Base-by-base conservation (phyloP, 2,888 invertebrate species). In the Cosmia pyralina region DNA sequence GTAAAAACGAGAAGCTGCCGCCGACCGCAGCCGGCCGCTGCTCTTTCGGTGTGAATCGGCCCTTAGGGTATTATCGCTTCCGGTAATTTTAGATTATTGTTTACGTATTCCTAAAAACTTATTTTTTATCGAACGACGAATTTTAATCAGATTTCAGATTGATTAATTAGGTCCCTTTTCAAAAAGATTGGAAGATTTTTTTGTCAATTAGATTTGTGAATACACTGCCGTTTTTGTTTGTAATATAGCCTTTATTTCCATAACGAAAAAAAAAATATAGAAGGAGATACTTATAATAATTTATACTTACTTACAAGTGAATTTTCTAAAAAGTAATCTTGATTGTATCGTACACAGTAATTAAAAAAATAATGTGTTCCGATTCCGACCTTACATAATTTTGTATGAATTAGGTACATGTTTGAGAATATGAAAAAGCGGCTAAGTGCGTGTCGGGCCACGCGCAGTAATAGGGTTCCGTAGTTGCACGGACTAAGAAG, bases 61-160 rank as follows among this genome's bases (percentile, higher is more conserved):
- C 4, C 53, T 46, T 58, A 44, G 0, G 22, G 15, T 28, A 13
- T 50, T 71, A 17, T 28, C 22, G 62, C 28, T 62, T 74, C 74
- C 58, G 22, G 19, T 65, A 13, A 17, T 34, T 67, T 63, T 48
- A 53, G 34, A 53, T 55, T 41, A 46, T 38, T 53, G 19, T 19
- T 17, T 17, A 44, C 11, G 15, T 46, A 53, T 63, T 28, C 17
- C 4, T 19, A 4, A n/a, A 72, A 17, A 8, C n/a, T 4, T 0
- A 8, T 4, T 69, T 53, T 38, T 17, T 44, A 17, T 19, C 0
- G 6, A 10, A 34, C 13, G 41, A 38, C 38, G 5, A 19, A 15
- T 28, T 41, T 41, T 66, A 22, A 65, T 65, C 46, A 46, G 1
- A 11, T 17, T 34, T 46, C 4, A 11, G 17, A 17, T 34, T 15